These are phyloP conservation scores for Argyresthia goedartella DNA, from an alignment of 2,888 invertebrate species.

Conservation along the genomic window DNA sequence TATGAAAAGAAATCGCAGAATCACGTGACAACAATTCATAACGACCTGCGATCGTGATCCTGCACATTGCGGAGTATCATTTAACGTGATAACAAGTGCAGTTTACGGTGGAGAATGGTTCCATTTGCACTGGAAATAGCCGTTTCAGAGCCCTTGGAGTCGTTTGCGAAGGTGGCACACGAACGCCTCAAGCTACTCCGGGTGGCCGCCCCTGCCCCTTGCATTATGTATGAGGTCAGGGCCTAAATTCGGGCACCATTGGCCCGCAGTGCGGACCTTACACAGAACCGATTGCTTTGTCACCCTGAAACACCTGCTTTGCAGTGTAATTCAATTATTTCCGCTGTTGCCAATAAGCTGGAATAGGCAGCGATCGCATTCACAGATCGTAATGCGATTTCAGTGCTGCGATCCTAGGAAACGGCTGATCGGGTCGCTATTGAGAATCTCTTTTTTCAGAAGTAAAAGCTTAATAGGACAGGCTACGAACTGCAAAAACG, in stretches of 20 bases:
- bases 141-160: too few relatives aligned
- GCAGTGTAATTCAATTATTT: neutral
- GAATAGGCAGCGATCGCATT: neutral
- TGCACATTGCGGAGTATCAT: too few relatives aligned
- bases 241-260: constrained; percentile 33
- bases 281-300: neutral
- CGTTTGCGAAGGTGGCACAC: neutral
- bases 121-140: neutral
- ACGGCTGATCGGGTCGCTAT: too few relatives aligned
- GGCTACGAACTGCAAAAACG: too few relatives aligned
- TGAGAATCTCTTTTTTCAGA: too few relatives aligned
- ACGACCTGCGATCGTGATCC: too few relatives aligned
- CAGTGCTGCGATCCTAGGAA: too few relatives aligned
- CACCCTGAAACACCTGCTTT: neutral
- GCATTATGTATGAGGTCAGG: constrained; percentile 58
- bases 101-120: neutral
- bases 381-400: too few relatives aligned
- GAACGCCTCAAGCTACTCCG: neutral
- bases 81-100: too few relatives aligned
- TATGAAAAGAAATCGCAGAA: too few relatives aligned
- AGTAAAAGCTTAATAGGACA: too few relatives aligned
- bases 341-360: neutral
- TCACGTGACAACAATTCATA: too few relatives aligned
- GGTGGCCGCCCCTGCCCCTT: constrained; percentile 13
- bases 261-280: constrained; percentile 23